A percentile compares a stretch with the other conserved stretches of the same genome.
These are phyloP conservation scores for Ericerus pela DNA, from an alignment of 1,140 invertebrate species.

Conservation along the genomic window DNA sequence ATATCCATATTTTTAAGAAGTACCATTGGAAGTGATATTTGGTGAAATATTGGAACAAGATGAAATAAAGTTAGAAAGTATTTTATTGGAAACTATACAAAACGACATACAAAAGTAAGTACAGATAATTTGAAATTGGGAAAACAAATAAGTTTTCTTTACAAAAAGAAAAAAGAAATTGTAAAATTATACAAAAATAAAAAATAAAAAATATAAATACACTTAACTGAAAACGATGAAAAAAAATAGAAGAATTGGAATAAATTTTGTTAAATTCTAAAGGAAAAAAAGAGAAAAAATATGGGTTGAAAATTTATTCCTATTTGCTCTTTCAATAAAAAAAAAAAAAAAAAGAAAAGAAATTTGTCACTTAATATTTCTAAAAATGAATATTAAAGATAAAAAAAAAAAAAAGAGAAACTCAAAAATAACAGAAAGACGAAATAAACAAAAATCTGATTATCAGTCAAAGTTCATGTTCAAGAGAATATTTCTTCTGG, in stretches of 20 bases:
- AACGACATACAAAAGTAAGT: background rate
- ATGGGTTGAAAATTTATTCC: background rate
- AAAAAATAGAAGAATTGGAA: conserved; percentile 5
- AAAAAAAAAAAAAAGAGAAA: background rate
- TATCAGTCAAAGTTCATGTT: background rate
- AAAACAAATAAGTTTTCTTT: background rate
- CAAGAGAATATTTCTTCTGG: background rate
- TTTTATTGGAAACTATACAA: background rate
- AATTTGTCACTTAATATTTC: background rate
- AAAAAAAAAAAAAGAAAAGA: background rate
- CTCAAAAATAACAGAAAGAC: background rate
- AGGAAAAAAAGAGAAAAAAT: background rate
- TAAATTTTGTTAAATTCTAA: conserved; percentile 1
- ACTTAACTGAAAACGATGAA: background rate
- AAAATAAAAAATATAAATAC: background rate
- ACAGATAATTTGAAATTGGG: background rate
- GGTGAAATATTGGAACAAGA: too few species aligned
- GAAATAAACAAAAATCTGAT: background rate
- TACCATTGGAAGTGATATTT: too few species aligned
- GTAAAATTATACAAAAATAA: background rate
- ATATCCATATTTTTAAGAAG: too few species aligned
- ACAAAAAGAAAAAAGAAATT: too few species aligned
- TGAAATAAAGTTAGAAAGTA: background rate
- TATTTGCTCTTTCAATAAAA: background rate
- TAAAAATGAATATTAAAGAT: background rate